These are phyloP conservation scores for Phorcus lineatus DNA, from an alignment of 2,888 invertebrate genomes.

Conservation along the genomic window DNA sequence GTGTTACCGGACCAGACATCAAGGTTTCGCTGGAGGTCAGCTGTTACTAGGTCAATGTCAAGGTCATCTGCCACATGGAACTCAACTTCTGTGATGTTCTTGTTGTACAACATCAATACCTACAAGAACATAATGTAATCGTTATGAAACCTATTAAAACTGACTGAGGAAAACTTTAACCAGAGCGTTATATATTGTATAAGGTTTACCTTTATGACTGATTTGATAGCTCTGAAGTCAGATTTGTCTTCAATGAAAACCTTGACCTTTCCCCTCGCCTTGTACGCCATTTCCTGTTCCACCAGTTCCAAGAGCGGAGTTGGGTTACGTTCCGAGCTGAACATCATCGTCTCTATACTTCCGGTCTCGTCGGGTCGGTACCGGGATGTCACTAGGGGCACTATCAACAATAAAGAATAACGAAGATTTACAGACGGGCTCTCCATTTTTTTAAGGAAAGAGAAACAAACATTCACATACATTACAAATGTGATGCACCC, in stretches of 20 bases:
- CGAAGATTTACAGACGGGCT: too few species aligned
- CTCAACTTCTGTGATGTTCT: slow-evolving; percentile 29
- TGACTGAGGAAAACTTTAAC: too few species aligned
- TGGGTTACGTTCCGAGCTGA: slow-evolving; percentile 55
- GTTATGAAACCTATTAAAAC: too few species aligned
- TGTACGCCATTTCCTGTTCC: slow-evolving; percentile 55
- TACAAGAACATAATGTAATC: neutral
- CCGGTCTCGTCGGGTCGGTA: slow-evolving; percentile 42
- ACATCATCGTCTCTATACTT: slow-evolving; percentile 48
- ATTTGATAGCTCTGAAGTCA: slow-evolving; percentile 35
- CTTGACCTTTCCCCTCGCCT: slow-evolving; percentile 49
- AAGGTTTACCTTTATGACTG: slow-evolving; percentile 33
- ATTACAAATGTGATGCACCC: too few species aligned
- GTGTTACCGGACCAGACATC: slow-evolving; percentile 36
- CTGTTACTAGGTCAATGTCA: slow-evolving; percentile 19
- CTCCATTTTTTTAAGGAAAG: too few species aligned
- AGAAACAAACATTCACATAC: too few species aligned
- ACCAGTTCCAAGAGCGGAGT: slow-evolving; percentile 56
- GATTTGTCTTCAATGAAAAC: slow-evolving; percentile 49
- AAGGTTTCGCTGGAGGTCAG: slow-evolving; percentile 36
- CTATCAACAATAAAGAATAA: slow-evolving; percentile 32
- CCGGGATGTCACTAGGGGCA: slow-evolving; percentile 47
- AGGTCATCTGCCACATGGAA: slow-evolving; percentile 32
- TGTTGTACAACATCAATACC: slow-evolving; percentile 41
- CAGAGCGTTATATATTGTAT: too few species aligned